Evolutionary conservation across 2,113 vertebrate species (phyloP).

Genomic region (Zosterops japonicus): DNA sequence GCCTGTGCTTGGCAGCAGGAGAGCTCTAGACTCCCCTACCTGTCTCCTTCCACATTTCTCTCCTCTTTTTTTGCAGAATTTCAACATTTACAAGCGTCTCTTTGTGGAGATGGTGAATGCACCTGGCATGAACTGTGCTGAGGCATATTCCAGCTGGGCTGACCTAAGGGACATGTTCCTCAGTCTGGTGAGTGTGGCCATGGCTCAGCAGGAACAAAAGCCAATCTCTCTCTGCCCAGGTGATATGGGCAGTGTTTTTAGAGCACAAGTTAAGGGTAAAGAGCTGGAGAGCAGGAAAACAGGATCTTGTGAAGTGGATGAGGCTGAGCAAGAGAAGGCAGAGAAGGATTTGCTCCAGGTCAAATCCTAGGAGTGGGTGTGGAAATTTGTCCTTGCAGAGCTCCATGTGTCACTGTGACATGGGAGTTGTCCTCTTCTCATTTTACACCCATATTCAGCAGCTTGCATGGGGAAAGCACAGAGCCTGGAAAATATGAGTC

Average conservation of each 20-base stretch:
- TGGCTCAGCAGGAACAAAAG: not conserved
- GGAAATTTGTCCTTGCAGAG: not conserved
- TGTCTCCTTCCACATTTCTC: no score
- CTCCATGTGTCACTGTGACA: not conserved
- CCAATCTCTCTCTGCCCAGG: not conserved
- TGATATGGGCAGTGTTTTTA: not conserved
- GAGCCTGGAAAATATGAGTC: no score
- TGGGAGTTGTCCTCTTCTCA: rapidly evolving
- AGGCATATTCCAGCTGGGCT: no score
- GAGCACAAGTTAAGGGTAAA: not conserved
- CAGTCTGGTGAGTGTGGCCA: no score
- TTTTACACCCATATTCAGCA: not conserved
- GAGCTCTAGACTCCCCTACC: no score
- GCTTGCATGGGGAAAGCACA: not conserved
- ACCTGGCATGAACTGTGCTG: no score
- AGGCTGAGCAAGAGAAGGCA: not conserved
- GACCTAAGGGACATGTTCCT: no score
- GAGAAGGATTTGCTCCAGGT: not conserved
- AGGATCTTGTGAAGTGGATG: not conserved
- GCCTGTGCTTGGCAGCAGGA: no score
- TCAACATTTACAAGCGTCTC: no score
- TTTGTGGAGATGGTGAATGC: no score
- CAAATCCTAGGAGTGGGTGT: not conserved
- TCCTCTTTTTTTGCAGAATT: no score
- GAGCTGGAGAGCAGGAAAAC: not conserved